A percentile compares a stretch with the other conserved stretches of the same genome.
Conservation (phyloP, 2,113 vertebrate genomes). For the Peromyscus leucopus region DNA sequence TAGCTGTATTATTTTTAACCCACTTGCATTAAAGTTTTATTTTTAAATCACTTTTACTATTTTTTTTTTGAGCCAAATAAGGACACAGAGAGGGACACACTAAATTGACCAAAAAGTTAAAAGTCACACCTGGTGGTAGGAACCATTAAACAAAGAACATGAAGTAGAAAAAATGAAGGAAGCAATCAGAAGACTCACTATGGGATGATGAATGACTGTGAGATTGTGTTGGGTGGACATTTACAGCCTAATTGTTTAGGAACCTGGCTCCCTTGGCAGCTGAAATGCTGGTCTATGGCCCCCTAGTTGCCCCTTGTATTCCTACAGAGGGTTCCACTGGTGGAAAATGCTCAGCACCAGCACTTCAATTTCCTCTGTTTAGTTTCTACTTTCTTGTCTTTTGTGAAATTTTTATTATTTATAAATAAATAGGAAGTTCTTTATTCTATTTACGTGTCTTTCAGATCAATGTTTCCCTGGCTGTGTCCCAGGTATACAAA, state of each 20-base stretch:
- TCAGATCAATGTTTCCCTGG: conserved; percentile 29
- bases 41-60: neutral
- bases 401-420: neutral
- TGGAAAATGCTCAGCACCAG: neutral
- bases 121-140: neutral
- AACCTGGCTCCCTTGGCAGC: neutral
- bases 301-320: neutral
- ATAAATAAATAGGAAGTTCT: neutral
- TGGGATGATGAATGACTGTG: neutral
- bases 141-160: neutral
- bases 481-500: neutral
- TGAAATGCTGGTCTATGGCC: neutral
- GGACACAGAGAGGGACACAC: neutral
- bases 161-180: neutral
- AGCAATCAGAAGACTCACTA: neutral
- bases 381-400: neutral
- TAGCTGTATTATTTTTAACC: neutral
- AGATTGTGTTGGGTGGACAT: neutral
- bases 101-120: neutral
- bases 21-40: neutral
- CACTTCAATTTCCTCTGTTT: neutral
- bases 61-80: neutral
- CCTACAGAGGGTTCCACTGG: neutral
- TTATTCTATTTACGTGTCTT: neutral
- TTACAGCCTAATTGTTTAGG: neutral